phyloP scores from a whole-genome alignment of 2,888 invertebrate genomes.

The Eristalis tenax region DNA sequence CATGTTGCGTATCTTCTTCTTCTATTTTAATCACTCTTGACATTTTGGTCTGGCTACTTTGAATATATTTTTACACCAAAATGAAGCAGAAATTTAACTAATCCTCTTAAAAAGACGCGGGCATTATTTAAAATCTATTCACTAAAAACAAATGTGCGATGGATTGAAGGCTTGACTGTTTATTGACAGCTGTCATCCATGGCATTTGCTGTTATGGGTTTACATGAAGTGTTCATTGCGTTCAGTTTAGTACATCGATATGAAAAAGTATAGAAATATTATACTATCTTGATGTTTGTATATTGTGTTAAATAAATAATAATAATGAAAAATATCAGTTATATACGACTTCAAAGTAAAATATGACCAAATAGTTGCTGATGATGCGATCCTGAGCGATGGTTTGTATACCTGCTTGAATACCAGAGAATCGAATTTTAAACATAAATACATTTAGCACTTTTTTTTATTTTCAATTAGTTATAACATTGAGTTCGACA shows the following conservation, averaged over 20 bases:
- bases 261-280: neutral
- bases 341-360: no score
- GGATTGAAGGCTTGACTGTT: slow-evolving; percentile 39
- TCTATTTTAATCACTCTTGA: slow-evolving; percentile 24
- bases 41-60: slow-evolving; percentile 16
- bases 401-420: no score
- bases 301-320: no score
- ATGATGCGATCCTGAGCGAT: no score
- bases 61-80: neutral
- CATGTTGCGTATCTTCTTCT: neutral
- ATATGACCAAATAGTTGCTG: no score
- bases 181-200: slow-evolving; percentile 21
- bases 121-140: slow-evolving; percentile 11
- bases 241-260: neutral
- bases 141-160: slow-evolving; percentile 44
- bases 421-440: no score
- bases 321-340: no score
- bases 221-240: neutral
- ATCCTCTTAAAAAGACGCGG: slow-evolving; percentile 33
- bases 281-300: no score
- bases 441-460: no score
- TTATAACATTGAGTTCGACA: no score
- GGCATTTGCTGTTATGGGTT: neutral
- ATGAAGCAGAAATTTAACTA: neutral
- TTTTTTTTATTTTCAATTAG: no score